These are phyloP conservation scores for Tyria jacobaeae DNA, from an alignment of 2,888 invertebrate genomes.

Conservation along the genomic window DNA sequence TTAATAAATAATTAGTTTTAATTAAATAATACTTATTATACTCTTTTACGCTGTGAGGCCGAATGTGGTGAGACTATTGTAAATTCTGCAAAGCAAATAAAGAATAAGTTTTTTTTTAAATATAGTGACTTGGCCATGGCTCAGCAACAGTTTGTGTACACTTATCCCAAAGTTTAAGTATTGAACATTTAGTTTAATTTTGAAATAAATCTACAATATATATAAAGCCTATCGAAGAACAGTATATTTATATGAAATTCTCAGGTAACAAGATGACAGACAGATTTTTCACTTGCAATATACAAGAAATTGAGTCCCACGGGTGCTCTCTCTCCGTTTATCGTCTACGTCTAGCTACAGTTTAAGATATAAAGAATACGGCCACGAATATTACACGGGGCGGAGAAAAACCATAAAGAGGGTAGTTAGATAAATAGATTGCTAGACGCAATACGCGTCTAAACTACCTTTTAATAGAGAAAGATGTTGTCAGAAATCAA, in stretches of 20 bases:
- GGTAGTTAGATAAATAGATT: constrained; percentile 77
- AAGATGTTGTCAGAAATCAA: constrained; percentile 72
- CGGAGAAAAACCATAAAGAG: constrained; percentile 69
- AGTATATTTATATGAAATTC: constrained; percentile 5
- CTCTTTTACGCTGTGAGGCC: too few species aligned
- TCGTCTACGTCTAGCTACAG: constrained; percentile 37
- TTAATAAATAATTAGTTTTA: too few species aligned
- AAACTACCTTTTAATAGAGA: constrained; percentile 76
- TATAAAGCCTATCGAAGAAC: too few species aligned
- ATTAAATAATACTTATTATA: too few species aligned
- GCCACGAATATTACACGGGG: constrained; percentile 60
- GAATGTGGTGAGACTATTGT: too few species aligned
- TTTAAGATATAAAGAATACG: constrained; percentile 48
- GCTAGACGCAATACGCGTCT: constrained; percentile 63
- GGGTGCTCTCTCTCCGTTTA: constrained; percentile 38
- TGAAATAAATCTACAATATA: too few species aligned
- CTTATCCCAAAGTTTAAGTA: too few species aligned
- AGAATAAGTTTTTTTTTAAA: too few species aligned
- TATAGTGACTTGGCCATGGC: too few species aligned
- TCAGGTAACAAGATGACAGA: constrained; percentile 43
- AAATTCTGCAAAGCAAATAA: too few species aligned
- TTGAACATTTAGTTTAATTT: too few species aligned
- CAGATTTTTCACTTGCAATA: constrained; percentile 44
- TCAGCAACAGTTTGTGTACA: too few species aligned
- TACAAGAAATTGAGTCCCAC: constrained; percentile 39